A percentile compares a stretch with the other conserved stretches of the same genome.
Evolutionary conservation across 2,888 invertebrate genomes (phyloP).

Genomic region (Thumatha senex): DNA sequence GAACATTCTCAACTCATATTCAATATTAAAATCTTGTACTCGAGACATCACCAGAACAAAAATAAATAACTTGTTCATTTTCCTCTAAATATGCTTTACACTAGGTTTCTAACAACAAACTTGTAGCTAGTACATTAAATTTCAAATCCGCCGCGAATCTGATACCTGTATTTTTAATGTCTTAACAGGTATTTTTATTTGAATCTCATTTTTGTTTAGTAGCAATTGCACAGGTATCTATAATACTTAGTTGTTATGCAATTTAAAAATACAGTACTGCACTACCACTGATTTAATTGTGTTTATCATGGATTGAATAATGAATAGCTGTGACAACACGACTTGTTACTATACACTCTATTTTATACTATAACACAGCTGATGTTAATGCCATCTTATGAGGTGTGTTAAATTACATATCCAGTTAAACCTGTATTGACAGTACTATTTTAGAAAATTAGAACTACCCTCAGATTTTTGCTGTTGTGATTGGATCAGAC

Average conservation of each 20-base stretch:
- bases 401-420: no score
- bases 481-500: no score
- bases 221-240: not conserved
- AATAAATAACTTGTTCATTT: not conserved
- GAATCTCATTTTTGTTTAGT: not conserved
- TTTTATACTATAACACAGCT: no score
- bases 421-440: no score
- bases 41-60: not conserved
- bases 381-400: no score
- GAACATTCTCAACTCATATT: not conserved
- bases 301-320: no score
- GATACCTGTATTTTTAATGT: not conserved
- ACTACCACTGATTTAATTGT: no score
- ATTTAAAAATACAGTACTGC: no score
- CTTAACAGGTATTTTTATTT: not conserved
- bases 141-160: not conserved
- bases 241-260: no score
- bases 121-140: not conserved
- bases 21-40: not conserved
- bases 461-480: no score
- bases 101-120: not conserved
- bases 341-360: no score
- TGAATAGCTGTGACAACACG: no score
- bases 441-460: not conserved
- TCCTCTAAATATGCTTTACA: not conserved